These are phyloP conservation scores for Entomobrya multifasciata DNA, from an alignment of 2,888 invertebrate species.

Conservation along the genomic window DNA sequence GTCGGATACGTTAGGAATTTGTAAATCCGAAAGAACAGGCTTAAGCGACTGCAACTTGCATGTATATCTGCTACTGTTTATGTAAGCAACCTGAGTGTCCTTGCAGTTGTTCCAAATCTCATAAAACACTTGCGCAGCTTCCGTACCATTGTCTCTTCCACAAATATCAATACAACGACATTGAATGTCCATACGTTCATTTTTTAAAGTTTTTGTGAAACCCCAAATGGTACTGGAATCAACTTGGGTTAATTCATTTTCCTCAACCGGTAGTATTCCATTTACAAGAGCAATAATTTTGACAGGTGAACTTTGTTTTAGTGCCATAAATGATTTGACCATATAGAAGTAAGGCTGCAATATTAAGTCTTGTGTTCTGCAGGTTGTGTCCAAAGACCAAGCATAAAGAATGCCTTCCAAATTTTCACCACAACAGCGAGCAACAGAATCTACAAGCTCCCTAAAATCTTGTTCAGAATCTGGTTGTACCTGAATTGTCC, in stretches of 20 bases:
- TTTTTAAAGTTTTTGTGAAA: slow-evolving; percentile 28
- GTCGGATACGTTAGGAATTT: slow-evolving; percentile 2
- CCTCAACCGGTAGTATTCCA: slow-evolving; percentile 35
- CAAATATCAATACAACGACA: slow-evolving; percentile 51
- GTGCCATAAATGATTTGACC: too few relatives aligned
- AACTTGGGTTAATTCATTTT: slow-evolving; percentile 16
- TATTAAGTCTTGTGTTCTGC: slow-evolving; percentile 47
- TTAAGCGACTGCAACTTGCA: neutral
- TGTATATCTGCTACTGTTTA: neutral
- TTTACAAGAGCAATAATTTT: neutral
- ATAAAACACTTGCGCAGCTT: neutral
- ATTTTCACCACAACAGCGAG: neutral
- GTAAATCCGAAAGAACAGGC: neutral
- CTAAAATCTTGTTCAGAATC: too few relatives aligned
- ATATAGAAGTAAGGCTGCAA: neutral
- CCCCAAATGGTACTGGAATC: slow-evolving; percentile 63
- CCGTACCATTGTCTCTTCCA: slow-evolving; percentile 12
- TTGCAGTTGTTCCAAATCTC: neutral
- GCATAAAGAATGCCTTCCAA: slow-evolving; percentile 64
- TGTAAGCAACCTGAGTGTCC: neutral
- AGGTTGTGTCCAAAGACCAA: slow-evolving; percentile 41
- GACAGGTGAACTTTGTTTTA: too few relatives aligned
- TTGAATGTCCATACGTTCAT: too few relatives aligned
- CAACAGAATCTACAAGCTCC: neutral
- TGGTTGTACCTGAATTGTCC: neutral